Percentiles rank a stretch among this genome's conserved stretches.
These are phyloP conservation scores for Philonicus albiceps DNA, from an alignment of 2,888 invertebrate species.

Conservation along the genomic window DNA sequence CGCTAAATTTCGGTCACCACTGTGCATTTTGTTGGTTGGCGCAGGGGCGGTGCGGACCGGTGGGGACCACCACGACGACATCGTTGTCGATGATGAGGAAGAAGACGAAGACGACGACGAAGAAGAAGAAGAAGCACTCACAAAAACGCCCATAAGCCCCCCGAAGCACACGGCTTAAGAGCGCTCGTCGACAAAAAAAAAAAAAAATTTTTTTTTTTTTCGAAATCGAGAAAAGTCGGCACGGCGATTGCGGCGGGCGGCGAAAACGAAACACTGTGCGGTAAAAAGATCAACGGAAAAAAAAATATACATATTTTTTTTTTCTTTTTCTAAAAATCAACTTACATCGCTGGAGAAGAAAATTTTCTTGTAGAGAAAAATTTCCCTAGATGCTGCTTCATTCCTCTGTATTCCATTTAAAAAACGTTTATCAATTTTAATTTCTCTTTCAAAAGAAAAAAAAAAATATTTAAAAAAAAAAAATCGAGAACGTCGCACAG, in stretches of 20 bases:
- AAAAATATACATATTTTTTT: too few relatives aligned
- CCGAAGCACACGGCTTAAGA: neutral
- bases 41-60: neutral
- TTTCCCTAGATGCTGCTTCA: slow-evolving; percentile 34
- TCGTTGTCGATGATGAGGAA: too few relatives aligned
- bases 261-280: neutral
- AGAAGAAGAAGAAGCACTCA: neutral
- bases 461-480: neutral
- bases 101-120: neutral
- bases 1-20: slow-evolving; percentile 33
- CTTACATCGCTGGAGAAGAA: slow-evolving; percentile 16
- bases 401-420: slow-evolving; percentile 29
- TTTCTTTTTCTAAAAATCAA: neutral
- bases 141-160: neutral
- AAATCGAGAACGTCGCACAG: neutral
- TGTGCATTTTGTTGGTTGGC: neutral
- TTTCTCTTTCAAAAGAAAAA: neutral
- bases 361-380: slow-evolving; percentile 5
- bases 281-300: neutral
- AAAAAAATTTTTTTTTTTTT: too few relatives aligned
- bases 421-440: neutral
- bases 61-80: neutral
- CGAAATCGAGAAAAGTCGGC: slow-evolving; percentile 11
- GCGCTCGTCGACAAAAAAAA: neutral
- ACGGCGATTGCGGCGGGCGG: neutral